Evolutionary conservation across 2,113 vertebrate species (phyloP).

Genomic region (Zosterops lateralis): DNA sequence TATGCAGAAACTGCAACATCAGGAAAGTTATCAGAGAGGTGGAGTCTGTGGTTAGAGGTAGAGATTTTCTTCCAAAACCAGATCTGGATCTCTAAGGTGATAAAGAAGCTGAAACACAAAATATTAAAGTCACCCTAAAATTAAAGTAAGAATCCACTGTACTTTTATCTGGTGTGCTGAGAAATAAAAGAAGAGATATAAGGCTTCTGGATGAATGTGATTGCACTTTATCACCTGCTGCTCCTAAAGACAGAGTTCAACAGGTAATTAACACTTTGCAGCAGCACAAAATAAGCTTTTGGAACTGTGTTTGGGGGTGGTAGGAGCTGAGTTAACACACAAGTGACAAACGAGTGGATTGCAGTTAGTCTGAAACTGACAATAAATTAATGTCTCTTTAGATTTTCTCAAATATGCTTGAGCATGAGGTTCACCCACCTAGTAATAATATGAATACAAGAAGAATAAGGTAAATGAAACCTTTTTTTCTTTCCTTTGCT

Average conservation of each 20-base stretch:
- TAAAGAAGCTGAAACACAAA: background rate
- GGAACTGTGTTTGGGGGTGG: background rate
- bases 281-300: background rate
- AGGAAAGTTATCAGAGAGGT: background rate
- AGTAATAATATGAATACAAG: background rate
- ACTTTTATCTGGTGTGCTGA: background rate
- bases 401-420: background rate
- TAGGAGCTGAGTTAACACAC: background rate
- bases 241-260: background rate
- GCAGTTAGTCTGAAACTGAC: background rate
- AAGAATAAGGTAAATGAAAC: background rate
- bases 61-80: background rate
- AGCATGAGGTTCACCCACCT: background rate
- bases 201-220: background rate
- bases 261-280: background rate
- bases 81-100: background rate
- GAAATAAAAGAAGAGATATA: background rate
- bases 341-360: background rate
- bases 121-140: background rate
- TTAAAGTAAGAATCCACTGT: background rate
- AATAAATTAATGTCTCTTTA: background rate
- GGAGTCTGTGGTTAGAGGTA: background rate
- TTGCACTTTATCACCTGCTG: slow-evolving; percentile 12
- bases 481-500: background rate
- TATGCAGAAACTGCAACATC: background rate